Evolutionary conservation across 2,797 vertebrate species (phyloP).

Genomic region (Scleropages formosus): DNA sequence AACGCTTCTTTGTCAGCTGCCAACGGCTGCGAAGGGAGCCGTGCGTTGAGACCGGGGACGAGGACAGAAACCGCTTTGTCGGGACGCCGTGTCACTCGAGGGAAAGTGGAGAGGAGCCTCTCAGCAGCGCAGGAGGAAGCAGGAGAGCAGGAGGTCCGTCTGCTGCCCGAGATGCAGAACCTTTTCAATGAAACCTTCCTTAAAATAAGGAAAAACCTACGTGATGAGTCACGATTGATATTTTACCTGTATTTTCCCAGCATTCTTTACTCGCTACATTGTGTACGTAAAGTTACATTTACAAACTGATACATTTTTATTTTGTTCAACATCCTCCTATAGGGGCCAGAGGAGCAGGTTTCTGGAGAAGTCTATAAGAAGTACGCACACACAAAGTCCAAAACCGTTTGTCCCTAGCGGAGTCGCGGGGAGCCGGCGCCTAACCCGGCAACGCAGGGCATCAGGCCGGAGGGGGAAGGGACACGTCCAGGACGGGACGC

Average conservation of each 20-base stretch:
- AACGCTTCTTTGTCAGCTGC: slow-evolving; percentile 38
- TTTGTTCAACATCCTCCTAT: neutral
- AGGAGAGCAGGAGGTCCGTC: slow-evolving; percentile 36
- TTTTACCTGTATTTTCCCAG: too few species aligned
- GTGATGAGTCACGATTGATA: too few species aligned
- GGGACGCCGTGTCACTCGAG: slow-evolving; percentile 49
- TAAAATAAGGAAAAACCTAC: too few species aligned
- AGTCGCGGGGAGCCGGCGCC: too few species aligned
- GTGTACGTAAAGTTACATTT: too few species aligned
- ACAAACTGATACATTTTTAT: neutral
- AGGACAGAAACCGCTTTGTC: slow-evolving; percentile 67
- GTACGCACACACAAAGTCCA: too few species aligned
- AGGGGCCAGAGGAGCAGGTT: neutral
- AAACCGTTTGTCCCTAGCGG: too few species aligned
- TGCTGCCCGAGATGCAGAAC: neutral
- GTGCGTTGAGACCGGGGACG: slow-evolving; percentile 56
- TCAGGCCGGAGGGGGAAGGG: too few species aligned
- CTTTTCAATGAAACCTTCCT: neutral
- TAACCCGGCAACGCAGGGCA: too few species aligned
- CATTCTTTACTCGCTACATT: too few species aligned
- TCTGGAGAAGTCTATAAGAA: neutral
- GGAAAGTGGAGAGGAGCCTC: slow-evolving; percentile 56
- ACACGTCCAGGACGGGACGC: too few species aligned
- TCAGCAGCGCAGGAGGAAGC: slow-evolving; percentile 52
- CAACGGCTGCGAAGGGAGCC: slow-evolving; percentile 41